Conservation (phyloP, 2,888 invertebrate genomes). For the Brachylomia viminalis region DNA sequence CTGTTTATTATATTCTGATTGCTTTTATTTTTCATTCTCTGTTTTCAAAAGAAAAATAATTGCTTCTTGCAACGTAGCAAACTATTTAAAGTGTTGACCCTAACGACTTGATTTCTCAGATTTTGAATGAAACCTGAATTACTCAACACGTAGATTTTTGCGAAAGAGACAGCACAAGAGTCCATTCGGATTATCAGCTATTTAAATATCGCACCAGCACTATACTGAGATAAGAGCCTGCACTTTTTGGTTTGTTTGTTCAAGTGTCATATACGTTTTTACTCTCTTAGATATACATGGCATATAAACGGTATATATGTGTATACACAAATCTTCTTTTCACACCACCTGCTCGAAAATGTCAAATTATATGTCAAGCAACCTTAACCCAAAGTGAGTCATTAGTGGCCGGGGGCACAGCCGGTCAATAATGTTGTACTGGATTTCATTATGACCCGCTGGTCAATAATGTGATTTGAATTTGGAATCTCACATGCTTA, state of each 20-base stretch:
- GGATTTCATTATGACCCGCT: too few species aligned
- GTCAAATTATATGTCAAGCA: too few species aligned
- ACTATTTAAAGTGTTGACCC: background rate
- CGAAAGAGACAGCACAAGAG: background rate
- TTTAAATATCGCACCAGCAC: background rate
- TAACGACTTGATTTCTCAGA: background rate
- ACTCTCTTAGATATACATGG: background rate
- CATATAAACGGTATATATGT: background rate
- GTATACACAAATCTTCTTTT: background rate
- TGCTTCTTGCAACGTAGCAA: background rate
- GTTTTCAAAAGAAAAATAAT: background rate
- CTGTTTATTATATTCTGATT: conserved; percentile 8
- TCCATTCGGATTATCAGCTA: background rate
- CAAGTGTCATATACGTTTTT: background rate
- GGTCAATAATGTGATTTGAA: too few species aligned
- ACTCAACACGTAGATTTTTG: background rate
- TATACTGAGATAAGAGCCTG: background rate
- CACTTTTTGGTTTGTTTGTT: background rate
- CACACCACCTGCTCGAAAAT: too few species aligned
- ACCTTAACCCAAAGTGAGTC: too few species aligned
- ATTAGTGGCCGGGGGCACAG: too few species aligned
- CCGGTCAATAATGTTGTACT: too few species aligned
- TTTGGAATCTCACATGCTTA: too few species aligned
- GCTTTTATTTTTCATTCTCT: background rate
- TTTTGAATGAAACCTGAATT: background rate